Conservation (phyloP, 2,113 vertebrate species). For the Macquaria australasica region DNA sequence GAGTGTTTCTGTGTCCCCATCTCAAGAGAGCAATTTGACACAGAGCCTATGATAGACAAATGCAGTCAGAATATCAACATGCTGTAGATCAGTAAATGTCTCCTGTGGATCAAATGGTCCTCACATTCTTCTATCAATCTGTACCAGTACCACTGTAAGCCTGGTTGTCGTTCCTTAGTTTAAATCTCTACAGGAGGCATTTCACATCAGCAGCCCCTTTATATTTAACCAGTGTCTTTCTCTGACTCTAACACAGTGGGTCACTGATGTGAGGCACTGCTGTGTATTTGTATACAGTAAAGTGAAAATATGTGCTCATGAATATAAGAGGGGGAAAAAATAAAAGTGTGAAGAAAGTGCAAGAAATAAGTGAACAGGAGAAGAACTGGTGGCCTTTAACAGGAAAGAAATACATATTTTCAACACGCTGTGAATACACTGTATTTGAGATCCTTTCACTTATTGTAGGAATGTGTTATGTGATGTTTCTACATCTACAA, state of each 20-base stretch:
- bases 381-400: neutral
- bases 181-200: conserved; percentile 23
- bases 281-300: neutral
- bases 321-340: conserved; percentile 1
- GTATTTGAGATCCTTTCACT: neutral
- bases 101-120: conserved; percentile 36
- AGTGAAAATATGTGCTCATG: neutral
- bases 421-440: neutral
- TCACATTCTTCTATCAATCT: conserved; percentile 31
- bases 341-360: neutral
- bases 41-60: conserved; percentile 11
- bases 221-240: conserved; percentile 13
- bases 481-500: neutral
- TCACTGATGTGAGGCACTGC: conserved; percentile 26
- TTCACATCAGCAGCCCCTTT: conserved; percentile 27
- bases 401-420: neutral
- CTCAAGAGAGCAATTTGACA: conserved; percentile 33
- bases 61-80: conserved; percentile 35
- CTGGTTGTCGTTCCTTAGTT: conserved; percentile 23
- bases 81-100: conserved; percentile 31
- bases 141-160: conserved; percentile 18
- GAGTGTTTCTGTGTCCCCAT: neutral
- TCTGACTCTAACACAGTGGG: conserved; percentile 1
- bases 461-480: neutral
- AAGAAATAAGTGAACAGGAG: neutral